Evolutionary conservation across 2,888 invertebrate species (phyloP).

Genomic region (Phaonia tiefii): DNA sequence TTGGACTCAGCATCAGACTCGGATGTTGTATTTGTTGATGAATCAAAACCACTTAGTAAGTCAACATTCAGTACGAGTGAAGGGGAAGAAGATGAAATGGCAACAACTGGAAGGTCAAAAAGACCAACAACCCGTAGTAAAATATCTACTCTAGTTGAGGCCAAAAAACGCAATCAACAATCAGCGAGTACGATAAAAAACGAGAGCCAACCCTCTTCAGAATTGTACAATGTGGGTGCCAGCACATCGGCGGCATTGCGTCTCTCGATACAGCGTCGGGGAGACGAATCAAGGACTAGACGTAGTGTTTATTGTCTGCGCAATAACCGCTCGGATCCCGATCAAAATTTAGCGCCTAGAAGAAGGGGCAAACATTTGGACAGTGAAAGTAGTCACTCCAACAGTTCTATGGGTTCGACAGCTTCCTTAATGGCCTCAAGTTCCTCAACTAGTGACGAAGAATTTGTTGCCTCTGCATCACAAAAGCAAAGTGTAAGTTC

Average conservation of each 20-base stretch:
- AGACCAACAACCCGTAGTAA: slow-evolving; percentile 41
- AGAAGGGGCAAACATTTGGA: slow-evolving; percentile 61
- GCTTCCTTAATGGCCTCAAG: slow-evolving; percentile 40
- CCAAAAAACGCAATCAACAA: slow-evolving; percentile 48
- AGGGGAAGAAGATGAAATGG: slow-evolving; percentile 56
- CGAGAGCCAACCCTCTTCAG: slow-evolving; percentile 59
- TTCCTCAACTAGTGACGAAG: slow-evolving; percentile 56
- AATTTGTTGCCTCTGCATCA: slow-evolving; percentile 33
- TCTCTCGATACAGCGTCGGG: slow-evolving; percentile 71
- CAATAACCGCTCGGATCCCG: slow-evolving; percentile 41
- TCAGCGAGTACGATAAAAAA: slow-evolving; percentile 52
- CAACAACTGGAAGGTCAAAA: slow-evolving; percentile 42
- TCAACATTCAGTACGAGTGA: slow-evolving; percentile 67
- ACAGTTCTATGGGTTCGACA: slow-evolving; percentile 39
- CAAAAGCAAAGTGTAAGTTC: slow-evolving; percentile 23
- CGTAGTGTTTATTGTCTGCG: slow-evolving; percentile 56
- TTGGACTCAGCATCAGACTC: slow-evolving; percentile 79
- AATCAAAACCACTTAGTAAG: slow-evolving; percentile 68
- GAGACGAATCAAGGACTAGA: slow-evolving; percentile 57
- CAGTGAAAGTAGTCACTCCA: slow-evolving; percentile 66
- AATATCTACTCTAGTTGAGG: slow-evolving; percentile 56
- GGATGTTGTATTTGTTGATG: slow-evolving; percentile 79
- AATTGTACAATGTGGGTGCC: slow-evolving; percentile 76
- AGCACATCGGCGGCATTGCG: slow-evolving; percentile 75
- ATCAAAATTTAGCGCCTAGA: slow-evolving; percentile 37